phyloP scores from a whole-genome alignment of 1,140 invertebrate species.

The Subanguina moxae region DNA sequence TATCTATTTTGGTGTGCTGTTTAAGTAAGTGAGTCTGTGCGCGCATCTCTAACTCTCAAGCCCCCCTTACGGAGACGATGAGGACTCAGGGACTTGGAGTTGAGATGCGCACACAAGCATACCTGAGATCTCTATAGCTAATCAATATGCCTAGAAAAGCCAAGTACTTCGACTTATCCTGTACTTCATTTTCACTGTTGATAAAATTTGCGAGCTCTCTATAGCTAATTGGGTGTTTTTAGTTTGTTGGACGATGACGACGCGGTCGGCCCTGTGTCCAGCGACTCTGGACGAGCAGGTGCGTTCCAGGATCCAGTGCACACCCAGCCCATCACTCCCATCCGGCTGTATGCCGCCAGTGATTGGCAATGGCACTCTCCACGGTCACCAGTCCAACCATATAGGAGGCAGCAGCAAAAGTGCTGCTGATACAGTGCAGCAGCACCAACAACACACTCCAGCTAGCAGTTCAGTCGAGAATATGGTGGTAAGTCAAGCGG shows the following conservation, averaged over 20 bases:
- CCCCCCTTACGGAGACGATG: no score
- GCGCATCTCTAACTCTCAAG: no score
- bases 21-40: constrained; percentile 9
- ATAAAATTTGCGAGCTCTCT: no score
- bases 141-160: no score
- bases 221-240: constrained; percentile 27
- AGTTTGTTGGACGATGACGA: constrained; percentile 57
- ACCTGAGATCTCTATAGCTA: no score
- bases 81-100: no score
- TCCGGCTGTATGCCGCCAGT: constrained; percentile 9
- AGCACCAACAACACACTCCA: neutral
- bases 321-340: constrained; percentile 11
- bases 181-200: no score
- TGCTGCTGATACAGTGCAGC: no score
- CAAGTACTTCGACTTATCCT: no score
- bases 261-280: constrained; percentile 48
- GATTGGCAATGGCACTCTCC: neutral
- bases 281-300: constrained; percentile 49
- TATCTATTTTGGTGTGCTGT: no score
- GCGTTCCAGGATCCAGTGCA: constrained; percentile 21
- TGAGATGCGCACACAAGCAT: no score
- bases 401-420: no score
- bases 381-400: neutral
- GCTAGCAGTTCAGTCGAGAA: neutral
- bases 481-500: neutral